Conservation (phyloP, 2,888 invertebrate species). For the Polyommatus icarus region DNA sequence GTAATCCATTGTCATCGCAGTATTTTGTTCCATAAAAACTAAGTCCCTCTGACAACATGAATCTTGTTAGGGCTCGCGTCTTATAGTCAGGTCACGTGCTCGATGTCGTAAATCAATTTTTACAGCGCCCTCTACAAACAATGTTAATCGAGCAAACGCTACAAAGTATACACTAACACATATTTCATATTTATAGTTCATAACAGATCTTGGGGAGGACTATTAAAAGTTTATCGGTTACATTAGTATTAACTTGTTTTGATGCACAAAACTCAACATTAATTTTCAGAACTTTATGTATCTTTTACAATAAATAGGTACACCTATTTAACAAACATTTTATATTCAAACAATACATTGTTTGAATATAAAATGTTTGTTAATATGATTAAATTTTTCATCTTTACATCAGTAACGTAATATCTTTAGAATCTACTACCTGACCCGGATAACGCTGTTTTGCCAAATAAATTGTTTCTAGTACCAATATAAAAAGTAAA, state of each 20-base stretch:
- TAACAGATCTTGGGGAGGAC: not conserved
- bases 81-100: slow-evolving; percentile 19
- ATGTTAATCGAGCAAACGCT: slow-evolving; percentile 22
- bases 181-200: slow-evolving; percentile 3
- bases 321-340: no score
- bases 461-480: no score
- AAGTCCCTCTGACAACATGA: slow-evolving; percentile 12
- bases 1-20: not conserved
- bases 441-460: no score
- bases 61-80: not conserved
- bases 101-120: slow-evolving; percentile 28
- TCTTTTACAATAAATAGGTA: not conserved
- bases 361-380: not conserved
- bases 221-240: not conserved
- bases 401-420: no score
- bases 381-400: not conserved
- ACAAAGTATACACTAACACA: slow-evolving; percentile 2
- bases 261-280: not conserved
- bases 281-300: not conserved
- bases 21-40: slow-evolving; percentile 15
- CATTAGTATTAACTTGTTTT: not conserved
- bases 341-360: no score
- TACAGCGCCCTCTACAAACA: slow-evolving; percentile 27
- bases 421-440: no score
- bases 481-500: no score